Evolutionary conservation across 2,113 vertebrate genomes (phyloP).

Genomic region (Rhinichthys klamathensis): DNA sequence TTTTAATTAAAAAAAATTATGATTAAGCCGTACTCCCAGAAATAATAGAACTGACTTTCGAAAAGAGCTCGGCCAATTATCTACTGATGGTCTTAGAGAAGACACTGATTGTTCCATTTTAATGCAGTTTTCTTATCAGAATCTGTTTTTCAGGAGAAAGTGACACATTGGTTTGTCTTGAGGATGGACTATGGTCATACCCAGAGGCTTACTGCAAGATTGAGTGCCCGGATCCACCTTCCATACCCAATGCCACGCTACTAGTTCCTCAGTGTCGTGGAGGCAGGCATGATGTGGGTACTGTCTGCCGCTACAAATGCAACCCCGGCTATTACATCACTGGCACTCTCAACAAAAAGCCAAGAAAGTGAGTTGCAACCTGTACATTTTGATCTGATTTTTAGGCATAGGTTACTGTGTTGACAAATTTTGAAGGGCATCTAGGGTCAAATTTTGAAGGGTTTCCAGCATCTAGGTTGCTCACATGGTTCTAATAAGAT

Average conservation of each 20-base stretch:
- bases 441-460: conserved; percentile 16
- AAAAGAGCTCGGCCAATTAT: neutral
- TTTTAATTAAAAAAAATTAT: neutral
- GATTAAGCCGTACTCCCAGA: neutral
- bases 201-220: conserved; percentile 96
- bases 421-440: conserved; percentile 25
- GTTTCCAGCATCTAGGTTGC: conserved; percentile 59
- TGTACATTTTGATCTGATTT: neutral
- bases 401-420: conserved; percentile 12
- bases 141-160: conserved; percentile 79
- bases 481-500: conserved; percentile 65
- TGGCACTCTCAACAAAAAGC: conserved; percentile 67
- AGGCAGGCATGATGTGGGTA: conserved; percentile 86
- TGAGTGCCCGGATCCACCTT: conserved; percentile 80
- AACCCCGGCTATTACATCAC: conserved; percentile 85
- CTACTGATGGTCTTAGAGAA: neutral
- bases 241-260: conserved; percentile 76
- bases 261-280: conserved; percentile 80
- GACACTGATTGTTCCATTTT: conserved; percentile 10
- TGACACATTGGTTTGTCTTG: conserved; percentile 88
- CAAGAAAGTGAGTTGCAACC: conserved; percentile 79
- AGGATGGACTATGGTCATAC: conserved; percentile 93
- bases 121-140: neutral
- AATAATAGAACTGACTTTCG: neutral
- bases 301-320: conserved; percentile 88